Conservation (phyloP, 2,113 vertebrate genomes). For the Nycticorax nycticorax region DNA sequence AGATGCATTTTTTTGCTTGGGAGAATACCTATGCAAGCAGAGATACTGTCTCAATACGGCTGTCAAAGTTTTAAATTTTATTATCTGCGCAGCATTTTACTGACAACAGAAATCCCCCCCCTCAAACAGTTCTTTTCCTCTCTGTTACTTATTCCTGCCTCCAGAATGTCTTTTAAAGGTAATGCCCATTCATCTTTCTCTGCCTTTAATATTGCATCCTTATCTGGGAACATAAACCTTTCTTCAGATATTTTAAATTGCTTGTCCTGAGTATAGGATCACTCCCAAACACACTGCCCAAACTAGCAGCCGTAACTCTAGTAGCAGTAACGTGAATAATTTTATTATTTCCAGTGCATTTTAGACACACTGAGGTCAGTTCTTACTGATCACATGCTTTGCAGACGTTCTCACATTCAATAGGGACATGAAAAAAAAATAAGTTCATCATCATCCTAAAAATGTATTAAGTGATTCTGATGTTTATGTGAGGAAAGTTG, state of each 20-base stretch:
- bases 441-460: not conserved
- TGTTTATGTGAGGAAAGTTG: not conserved
- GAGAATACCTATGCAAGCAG: not conserved
- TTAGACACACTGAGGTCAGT: not conserved
- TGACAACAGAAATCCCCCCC: not conserved
- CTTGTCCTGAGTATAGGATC: not conserved
- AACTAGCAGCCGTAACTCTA: not conserved
- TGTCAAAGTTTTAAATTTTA: not conserved
- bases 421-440: not conserved
- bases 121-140: not conserved
- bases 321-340: not conserved
- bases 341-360: not conserved
- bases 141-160: not conserved
- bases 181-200: not conserved
- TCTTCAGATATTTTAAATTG: not conserved
- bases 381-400: not conserved
- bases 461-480: not conserved
- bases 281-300: not conserved
- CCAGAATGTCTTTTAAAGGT: not conserved
- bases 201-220: not conserved
- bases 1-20: not conserved
- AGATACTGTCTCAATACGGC: not conserved
- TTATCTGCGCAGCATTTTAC: not conserved
- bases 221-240: not conserved
- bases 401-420: not conserved